A percentile compares a stretch with the other conserved stretches of the same genome.
phyloP scores from a whole-genome alignment of 1,140 invertebrate genomes.

The Tribolium castaneum region DNA sequence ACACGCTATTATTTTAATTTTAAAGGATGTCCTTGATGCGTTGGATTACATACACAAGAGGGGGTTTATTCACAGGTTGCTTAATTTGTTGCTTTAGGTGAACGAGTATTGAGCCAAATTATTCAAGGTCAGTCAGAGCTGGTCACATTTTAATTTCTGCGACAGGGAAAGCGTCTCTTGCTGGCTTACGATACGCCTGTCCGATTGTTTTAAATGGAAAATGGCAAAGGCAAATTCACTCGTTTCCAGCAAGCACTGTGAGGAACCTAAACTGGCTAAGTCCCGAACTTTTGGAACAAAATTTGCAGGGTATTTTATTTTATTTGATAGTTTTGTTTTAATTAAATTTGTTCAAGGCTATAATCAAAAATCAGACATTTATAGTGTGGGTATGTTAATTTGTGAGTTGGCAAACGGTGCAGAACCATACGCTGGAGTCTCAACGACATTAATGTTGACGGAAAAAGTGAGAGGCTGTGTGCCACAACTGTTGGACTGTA shows the following conservation, averaged over 20 bases:
- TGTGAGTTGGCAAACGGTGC: slow-evolving; percentile 92
- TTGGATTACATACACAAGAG: slow-evolving; percentile 87
- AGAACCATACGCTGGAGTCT: slow-evolving; percentile 85
- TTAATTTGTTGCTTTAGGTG: not conserved
- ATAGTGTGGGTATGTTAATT: slow-evolving; percentile 87
- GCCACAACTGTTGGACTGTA: slow-evolving; percentile 81
- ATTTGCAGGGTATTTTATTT: slow-evolving; percentile 69
- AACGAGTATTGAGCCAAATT: not conserved
- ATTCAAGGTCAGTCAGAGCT: slow-evolving; percentile 79
- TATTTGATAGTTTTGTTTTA: not conserved
- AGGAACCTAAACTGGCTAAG: slow-evolving; percentile 88
- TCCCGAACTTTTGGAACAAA: slow-evolving; percentile 92
- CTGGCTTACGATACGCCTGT: slow-evolving; percentile 83
- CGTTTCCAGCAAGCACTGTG: slow-evolving; percentile 76
- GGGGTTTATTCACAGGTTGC: slow-evolving; percentile 87
- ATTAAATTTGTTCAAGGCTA: slow-evolving; percentile 73
- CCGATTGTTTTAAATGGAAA: slow-evolving; percentile 77
- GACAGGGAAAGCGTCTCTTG: slow-evolving; percentile 76
- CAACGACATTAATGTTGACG: slow-evolving; percentile 87
- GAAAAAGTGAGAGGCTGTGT: slow-evolving; percentile 87
- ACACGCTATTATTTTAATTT: slow-evolving; percentile 80
- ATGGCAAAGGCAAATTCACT: slow-evolving; percentile 76
- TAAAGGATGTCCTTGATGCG: slow-evolving; percentile 81
- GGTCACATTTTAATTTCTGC: slow-evolving; percentile 85
- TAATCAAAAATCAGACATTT: slow-evolving; percentile 89